These are phyloP conservation scores for Discoglossus pictus DNA, from an alignment of 2,797 vertebrate species.

Conservation along the genomic window DNA sequence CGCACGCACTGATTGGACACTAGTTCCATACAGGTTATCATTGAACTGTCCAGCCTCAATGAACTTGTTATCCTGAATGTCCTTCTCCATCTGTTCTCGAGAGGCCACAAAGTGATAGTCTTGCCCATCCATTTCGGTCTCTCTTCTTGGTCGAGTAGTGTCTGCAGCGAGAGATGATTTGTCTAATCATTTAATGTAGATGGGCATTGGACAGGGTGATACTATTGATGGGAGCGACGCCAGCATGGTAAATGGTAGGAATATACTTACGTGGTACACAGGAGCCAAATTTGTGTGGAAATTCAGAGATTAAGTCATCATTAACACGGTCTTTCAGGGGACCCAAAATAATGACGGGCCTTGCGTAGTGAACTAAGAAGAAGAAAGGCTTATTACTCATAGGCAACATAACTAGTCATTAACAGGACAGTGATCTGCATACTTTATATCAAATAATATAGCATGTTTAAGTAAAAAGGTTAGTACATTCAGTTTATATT, in stretches of 20 bases:
- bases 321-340: conserved; percentile 96
- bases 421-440: too few species aligned
- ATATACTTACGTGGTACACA: conserved; percentile 94
- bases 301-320: conserved; percentile 97
- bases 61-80: conserved; percentile 98
- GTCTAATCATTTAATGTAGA: too few species aligned
- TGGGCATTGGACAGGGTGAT: background rate
- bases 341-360: conserved; percentile 96
- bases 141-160: conserved; percentile 91
- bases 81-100: conserved; percentile 97
- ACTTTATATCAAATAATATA: too few species aligned
- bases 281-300: conserved; percentile 97
- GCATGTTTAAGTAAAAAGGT: too few species aligned
- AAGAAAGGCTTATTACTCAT: conserved; percentile 20
- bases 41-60: conserved; percentile 98
- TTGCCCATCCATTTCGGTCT: conserved; percentile 93
- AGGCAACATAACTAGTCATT: too few species aligned
- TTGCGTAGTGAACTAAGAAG: conserved; percentile 89
- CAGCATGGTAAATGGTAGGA: background rate
- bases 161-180: conserved; percentile 73
- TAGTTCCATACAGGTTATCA: conserved; percentile 97
- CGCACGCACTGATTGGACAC: conserved; percentile 94
- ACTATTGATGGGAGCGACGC: background rate
- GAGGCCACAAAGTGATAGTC: conserved; percentile 97
- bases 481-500: too few species aligned